Evolutionary conservation across 2,113 vertebrate genomes (phyloP), one percentile per base, ranked within the genome.

Genomic region (Misgurnus anguillicaudatus): DNA sequence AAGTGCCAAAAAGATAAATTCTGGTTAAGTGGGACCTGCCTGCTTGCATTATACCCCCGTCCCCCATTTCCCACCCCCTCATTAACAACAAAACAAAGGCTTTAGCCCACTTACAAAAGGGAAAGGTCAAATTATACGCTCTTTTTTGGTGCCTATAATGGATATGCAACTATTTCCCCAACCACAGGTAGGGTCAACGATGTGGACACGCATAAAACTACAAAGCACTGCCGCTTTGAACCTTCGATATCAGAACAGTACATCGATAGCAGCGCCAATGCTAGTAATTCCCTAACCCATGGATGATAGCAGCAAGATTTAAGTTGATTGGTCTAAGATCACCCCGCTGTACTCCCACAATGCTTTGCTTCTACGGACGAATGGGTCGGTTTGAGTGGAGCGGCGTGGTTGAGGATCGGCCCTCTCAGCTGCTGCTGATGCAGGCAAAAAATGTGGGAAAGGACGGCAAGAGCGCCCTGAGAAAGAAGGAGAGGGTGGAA

Each of bases 1-100:
- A 89, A 89, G 90, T 92, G 93, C 90, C 92, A 92, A 91, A 93
- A 91, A 92, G 90, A 94, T 93, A 91, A 92, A 93, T 94, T 93
- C 92, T 92, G 93, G 91, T 93, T 94, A 93, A 93, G 90, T 92
- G 90, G 91, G 90, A 92, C 87, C 91, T 91, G 91, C 90, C 87
- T 91, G 90, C 88, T 82, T 86, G 85, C 89, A 86, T 87, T 90
- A 89, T 87, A 89, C 89, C 88, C 87, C 85, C 86, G 87, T 88
- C 66, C 90, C 89, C 91, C 91, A 87, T 87, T 87, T 87, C 87
- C 79, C 88, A 89, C 91, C 88, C 84, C 81, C 88, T 92, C 90
- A 92, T 91, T 91, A 91, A 76, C 87, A 90, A 90, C 87, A 89
- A 90, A 93, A 91, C 86, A 90, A 90, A 85, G 89, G 88, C 90